Conservation (phyloP, 64 coral and sea anemone genomes). For the Montipora sp. region DNA sequence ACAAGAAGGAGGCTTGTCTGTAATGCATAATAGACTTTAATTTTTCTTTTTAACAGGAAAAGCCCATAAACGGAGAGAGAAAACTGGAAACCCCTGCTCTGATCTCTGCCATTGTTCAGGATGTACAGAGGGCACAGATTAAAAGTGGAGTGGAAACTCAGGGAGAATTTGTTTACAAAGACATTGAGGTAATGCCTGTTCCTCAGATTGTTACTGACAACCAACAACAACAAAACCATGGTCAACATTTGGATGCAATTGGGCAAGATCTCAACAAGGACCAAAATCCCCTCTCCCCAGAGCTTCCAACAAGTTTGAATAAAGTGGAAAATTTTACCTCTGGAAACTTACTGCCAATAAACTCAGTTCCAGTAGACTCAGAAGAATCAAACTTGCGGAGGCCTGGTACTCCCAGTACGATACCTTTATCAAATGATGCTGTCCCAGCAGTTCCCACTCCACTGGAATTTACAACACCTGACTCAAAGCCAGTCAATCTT, state of each 20-base stretch:
- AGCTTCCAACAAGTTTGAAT: background rate
- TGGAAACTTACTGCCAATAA: background rate
- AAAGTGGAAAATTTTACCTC: constrained; percentile 3
- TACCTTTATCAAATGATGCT: background rate
- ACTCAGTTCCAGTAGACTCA: background rate
- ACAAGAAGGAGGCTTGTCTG: background rate
- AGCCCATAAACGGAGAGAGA: constrained; percentile 65
- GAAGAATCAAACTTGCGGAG: background rate
- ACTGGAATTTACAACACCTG: background rate
- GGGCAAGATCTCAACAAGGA: background rate
- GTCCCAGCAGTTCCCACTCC: background rate
- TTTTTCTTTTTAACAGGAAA: constrained; percentile 51
- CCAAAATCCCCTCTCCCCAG: background rate
- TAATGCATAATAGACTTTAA: background rate
- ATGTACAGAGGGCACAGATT: constrained; percentile 66
- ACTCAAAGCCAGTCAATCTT: background rate
- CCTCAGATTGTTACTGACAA: constrained; percentile 12
- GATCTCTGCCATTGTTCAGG: constrained; percentile 86
- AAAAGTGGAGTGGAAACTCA: background rate
- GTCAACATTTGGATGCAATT: background rate
- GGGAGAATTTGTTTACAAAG: background rate
- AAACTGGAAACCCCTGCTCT: constrained; percentile 64
- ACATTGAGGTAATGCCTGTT: constrained; percentile 3
- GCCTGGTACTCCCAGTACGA: background rate
- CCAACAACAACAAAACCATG: constrained; percentile 10